Percentiles rank a stretch among this genome's conserved stretches.
Conservation (phyloP, 2,888 invertebrate species). For the Phortica magna region DNA sequence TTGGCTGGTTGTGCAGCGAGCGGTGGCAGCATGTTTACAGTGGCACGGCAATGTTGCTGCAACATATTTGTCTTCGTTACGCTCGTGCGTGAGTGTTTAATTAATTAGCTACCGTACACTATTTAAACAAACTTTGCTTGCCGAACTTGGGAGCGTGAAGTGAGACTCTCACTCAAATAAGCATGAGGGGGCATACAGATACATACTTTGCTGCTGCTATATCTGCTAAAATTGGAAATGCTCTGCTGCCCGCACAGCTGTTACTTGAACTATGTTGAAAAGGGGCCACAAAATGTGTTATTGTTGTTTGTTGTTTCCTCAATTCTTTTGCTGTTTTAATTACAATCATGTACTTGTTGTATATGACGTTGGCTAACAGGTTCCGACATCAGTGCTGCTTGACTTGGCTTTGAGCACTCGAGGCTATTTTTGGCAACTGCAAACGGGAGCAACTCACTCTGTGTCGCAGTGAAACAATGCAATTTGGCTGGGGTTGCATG, state of each 20-base stretch:
- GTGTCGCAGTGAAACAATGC: background rate
- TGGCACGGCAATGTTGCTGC: background rate
- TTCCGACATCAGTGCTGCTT: background rate
- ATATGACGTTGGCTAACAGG: background rate
- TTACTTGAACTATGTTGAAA: background rate
- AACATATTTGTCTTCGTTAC: conserved; percentile 9
- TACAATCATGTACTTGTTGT: conserved; percentile 15
- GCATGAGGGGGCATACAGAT: background rate
- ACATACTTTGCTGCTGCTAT: background rate
- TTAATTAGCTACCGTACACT: conserved; percentile 27
- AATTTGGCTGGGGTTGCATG: background rate
- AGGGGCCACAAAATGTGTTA: conserved; percentile 11
- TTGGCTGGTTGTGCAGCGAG: background rate
- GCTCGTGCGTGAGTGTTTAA: conserved; percentile 21
- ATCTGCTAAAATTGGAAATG: background rate
- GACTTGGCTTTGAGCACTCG: background rate
- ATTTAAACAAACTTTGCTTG: background rate
- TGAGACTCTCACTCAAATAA: background rate
- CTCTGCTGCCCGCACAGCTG: background rate
- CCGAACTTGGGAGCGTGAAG: background rate
- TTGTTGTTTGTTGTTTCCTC: conserved; percentile 1
- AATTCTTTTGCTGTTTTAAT: conserved; percentile 8
- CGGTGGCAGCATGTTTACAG: background rate
- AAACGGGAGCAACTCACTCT: background rate
- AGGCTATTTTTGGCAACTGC: conserved; percentile 25